Evolutionary conservation across 2,113 vertebrate genomes (phyloP).

Genomic region (Apteryx mantelli): DNA sequence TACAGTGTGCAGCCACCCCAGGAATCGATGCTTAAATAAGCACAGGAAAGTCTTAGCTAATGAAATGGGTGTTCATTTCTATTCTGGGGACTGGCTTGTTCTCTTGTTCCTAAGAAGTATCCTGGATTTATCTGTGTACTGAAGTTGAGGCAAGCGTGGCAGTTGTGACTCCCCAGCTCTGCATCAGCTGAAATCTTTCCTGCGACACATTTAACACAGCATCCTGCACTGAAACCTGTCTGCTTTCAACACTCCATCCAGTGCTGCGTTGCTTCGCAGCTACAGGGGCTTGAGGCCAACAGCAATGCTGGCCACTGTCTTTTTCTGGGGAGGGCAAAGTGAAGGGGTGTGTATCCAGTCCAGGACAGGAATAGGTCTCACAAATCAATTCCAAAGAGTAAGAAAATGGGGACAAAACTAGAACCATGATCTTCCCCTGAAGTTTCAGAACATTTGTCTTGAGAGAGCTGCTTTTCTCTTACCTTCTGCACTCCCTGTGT

Average conservation of each 20-base stretch:
- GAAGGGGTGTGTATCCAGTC: too few species aligned
- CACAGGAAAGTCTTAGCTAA: slow-evolving; percentile 9
- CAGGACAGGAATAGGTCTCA: neutral
- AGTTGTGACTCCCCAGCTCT: neutral
- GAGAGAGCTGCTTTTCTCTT: neutral
- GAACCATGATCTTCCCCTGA: neutral
- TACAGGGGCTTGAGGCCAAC: neutral
- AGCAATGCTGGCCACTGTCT: neutral
- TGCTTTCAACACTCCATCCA: neutral
- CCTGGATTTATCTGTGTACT: neutral
- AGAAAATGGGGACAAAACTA: neutral
- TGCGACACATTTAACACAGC: accelerated
- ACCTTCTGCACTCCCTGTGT: neutral
- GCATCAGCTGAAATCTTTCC: neutral
- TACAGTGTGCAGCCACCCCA: accelerated
- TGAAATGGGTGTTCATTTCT: slow-evolving; percentile 5
- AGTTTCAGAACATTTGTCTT: neutral
- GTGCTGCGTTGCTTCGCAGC: neutral
- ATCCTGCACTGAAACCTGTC: neutral
- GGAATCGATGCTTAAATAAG: slow-evolving; percentile 1
- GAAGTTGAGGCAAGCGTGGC: neutral
- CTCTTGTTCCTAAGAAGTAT: neutral
- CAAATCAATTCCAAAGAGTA: neutral
- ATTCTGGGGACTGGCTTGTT: neutral
- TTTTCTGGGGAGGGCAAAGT: too few species aligned